These are phyloP conservation scores for Sphecodes monilicornis DNA, from an alignment of 2,888 invertebrate species.

Conservation along the genomic window DNA sequence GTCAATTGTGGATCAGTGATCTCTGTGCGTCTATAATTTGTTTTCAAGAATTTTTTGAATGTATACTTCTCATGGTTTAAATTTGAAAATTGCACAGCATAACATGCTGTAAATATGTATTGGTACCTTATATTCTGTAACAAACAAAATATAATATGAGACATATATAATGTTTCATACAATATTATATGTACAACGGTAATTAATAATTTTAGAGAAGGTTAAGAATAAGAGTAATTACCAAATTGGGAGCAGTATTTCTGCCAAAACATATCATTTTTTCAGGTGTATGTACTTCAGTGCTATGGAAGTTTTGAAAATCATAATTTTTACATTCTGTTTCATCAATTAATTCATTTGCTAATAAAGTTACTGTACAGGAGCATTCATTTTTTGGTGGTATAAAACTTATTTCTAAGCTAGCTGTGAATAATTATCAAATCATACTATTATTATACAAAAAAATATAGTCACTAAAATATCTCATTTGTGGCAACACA, in stretches of 20 bases:
- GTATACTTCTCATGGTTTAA: not conserved
- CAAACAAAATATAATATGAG: not conserved
- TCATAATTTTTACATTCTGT: slow-evolving; percentile 18
- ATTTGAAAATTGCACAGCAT: slow-evolving; percentile 15
- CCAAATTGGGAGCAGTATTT: slow-evolving; percentile 1
- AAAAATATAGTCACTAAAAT: not conserved
- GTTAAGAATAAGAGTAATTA: slow-evolving; percentile 4
- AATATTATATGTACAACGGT: not conserved
- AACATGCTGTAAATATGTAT: slow-evolving; percentile 52
- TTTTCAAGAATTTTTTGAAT: slow-evolving; percentile 24
- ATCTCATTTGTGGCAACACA: not conserved
- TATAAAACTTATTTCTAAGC: slow-evolving; percentile 18
- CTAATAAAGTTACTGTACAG: slow-evolving; percentile 11
- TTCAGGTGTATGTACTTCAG: slow-evolving; percentile 17
- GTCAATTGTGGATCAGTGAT: slow-evolving; percentile 11
- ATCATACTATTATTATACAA: not conserved
- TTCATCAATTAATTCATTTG: slow-evolving; percentile 26
- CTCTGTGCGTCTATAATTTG: slow-evolving; percentile 30
- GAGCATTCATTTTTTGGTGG: slow-evolving; percentile 15
- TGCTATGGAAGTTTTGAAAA: not conserved
- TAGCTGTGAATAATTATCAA: slow-evolving; percentile 20
- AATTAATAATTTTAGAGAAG: not conserved
- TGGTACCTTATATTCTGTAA: slow-evolving; percentile 26
- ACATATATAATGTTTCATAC: not conserved
- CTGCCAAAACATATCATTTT: slow-evolving; percentile 12